Evolutionary conservation across 2,113 vertebrate genomes (phyloP), one percentile per base, ranked within the genome.

Genomic region (Cromileptes altivelis): DNA sequence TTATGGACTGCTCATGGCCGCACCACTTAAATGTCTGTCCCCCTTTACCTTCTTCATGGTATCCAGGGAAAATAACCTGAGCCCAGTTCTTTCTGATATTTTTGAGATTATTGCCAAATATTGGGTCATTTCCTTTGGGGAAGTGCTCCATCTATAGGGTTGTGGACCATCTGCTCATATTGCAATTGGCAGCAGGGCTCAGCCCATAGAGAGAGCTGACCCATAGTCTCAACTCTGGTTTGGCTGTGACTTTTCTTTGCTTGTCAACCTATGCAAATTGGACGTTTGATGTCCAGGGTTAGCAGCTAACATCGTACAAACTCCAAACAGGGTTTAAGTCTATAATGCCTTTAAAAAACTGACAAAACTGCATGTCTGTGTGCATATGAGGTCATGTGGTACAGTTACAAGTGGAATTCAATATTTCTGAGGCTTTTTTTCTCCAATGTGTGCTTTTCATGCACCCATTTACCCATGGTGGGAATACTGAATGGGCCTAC

Each of bases 81-180:
- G 70, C 47, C 58, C 69, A 67, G 77, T 12, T 12, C 11, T 45
- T 45, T 75, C 70, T 19, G 75, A 81, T 73, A 72, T 68, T 50
- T 56, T 17, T 62, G n/a, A 75, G 68, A 65, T 15, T 78, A 60
- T 87, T 89, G 75, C 69, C 78, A 84, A 79, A 81, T 85, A 84
- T 81, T 86, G 80, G 70, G 83, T 89, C 80, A 89, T 91, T 89
- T 91, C 80, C 76, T 82, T 37, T n/a, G 87, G 83, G 75, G 77
- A 33, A 47, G 30, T 21, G 57, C 23, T 75, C 15, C 50, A 49
- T 77, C 72, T 79, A 60, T 68, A 75, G 78, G 58, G 47, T 60
- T 47, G 68, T 55, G 74, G 37, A 77, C 88, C 91, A 91, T 90
- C 88, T 88, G 85, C 69, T 90, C 80, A 68, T 75, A 83, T 27